Evolutionary conservation across 2,888 invertebrate species (phyloP).

Genomic region (Mimachlamys varia): DNA sequence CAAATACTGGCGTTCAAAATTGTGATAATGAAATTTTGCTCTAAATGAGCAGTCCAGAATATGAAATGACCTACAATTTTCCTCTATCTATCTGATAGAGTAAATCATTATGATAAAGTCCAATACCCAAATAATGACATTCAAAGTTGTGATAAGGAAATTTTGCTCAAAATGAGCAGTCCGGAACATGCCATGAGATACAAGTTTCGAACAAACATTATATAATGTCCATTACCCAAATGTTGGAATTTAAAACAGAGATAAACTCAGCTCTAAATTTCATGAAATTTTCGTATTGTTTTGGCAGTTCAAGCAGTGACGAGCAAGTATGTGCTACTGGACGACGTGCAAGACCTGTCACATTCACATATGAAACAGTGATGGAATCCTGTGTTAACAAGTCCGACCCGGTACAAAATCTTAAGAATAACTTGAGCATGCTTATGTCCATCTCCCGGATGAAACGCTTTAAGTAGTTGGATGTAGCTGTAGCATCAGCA

Average conservation of each 20-base stretch:
- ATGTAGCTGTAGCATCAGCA: constrained; percentile 8
- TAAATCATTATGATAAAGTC: no score
- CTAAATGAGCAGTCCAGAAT: no score
- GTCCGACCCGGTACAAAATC: constrained; percentile 48
- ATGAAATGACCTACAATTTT: no score
- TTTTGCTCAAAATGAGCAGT: no score
- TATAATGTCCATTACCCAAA: constrained; percentile 47
- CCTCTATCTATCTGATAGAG: no score
- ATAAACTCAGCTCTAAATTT: constrained; percentile 40
- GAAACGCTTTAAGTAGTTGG: constrained; percentile 39
- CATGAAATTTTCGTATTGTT: constrained; percentile 38
- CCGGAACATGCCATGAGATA: no score
- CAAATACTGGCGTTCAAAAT: no score
- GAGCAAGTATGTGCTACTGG: constrained; percentile 48
- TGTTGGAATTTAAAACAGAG: not conserved
- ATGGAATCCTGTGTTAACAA: constrained; percentile 41
- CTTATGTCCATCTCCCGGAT: constrained; percentile 40
- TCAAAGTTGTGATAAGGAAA: no score
- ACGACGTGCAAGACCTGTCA: constrained; percentile 43
- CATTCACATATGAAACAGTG: constrained; percentile 46
- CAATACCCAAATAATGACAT: no score
- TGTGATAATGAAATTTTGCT: no score
- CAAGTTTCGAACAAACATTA: no score
- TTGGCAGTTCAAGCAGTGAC: constrained; percentile 36
- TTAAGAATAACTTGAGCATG: constrained; percentile 41